Percentiles rank a stretch among this genome's conserved stretches.
Evolutionary conservation across 1,140 invertebrate species (phyloP).

Genomic region (Drosophila nannoptera): DNA sequence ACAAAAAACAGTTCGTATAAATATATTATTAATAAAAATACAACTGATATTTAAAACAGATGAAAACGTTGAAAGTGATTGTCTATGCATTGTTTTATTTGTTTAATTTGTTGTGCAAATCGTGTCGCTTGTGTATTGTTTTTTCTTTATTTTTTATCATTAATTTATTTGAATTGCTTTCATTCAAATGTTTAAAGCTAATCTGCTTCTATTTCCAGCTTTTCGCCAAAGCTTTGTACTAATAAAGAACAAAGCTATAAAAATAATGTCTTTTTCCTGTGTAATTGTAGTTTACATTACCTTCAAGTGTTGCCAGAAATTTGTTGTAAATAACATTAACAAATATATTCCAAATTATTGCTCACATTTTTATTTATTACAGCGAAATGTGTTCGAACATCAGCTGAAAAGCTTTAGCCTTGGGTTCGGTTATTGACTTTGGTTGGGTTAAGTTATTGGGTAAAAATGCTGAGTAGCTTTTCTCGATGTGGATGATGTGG

Average conservation of each 20-base stretch:
- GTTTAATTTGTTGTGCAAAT: conserved; percentile 11
- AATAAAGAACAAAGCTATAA: conserved; percentile 23
- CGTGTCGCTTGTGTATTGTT: conserved; percentile 21
- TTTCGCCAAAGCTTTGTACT: conserved; percentile 6
- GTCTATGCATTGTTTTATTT: conserved; percentile 33
- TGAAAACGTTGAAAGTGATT: conserved; percentile 35
- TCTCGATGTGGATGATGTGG: conserved; percentile 2
- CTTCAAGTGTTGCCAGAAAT: neutral
- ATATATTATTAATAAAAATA: conserved; percentile 59
- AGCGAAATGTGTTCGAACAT: neutral
- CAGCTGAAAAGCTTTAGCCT: neutral
- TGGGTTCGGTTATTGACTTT: conserved; percentile 18
- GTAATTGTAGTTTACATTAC: no score
- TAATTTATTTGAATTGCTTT: conserved; percentile 9
- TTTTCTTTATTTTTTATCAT: conserved; percentile 5
- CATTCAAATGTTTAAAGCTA: neutral
- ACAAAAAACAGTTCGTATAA: conserved; percentile 11
- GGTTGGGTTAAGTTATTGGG: neutral
- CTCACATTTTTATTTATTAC: neutral
- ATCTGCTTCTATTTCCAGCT: neutral
- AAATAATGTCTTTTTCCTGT: no score
- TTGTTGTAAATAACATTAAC: conserved; percentile 6
- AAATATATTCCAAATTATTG: neutral
- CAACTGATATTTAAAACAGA: conserved; percentile 59
- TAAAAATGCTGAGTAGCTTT: neutral